Evolutionary conservation across 2,113 vertebrate species (phyloP), one percentile per base, ranked within the genome.

Genomic region (Paedocypris sp.): DNA sequence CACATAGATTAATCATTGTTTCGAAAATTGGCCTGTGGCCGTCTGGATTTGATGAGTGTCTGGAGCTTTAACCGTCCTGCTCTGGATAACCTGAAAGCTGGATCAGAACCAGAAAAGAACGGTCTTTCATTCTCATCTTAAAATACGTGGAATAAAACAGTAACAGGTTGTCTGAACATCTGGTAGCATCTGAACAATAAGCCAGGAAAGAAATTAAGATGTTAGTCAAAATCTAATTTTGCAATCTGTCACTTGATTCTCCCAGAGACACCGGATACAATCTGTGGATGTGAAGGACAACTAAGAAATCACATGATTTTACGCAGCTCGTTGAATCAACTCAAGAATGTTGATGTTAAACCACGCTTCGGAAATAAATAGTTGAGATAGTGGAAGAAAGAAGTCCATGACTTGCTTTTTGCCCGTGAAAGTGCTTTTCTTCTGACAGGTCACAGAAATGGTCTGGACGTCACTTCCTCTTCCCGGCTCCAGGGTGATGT

Each of bases 381-480:
- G n/a, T n/a, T n/a, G n/a, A n/a, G n/a, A n/a, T n/a, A n/a, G n/a
- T n/a, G n/a, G n/a, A n/a, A n/a, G n/a, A n/a, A n/a, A n/a, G n/a
- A n/a, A n/a, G n/a, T n/a, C n/a, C n/a, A n/a, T 22, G 5, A 62
- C 88, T 75, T 68, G 91, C 93, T 86, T 87, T 80, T 76, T 82
- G 2, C 74, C 79, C 0, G 77, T 68, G 67, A 73, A 51, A 1
- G 78, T 33, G 1, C 75, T 36, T 67, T 79, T 93, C 79, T 82
- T 90, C 53, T 77, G 85, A 60, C 94, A 97, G 13, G 84, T 32
- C 3, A 96, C 83, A 3, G 87, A 85, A 0, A 90, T 83, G 0
- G 87, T 87, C 1, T 83, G 79, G 0, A 80, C 71, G 42, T 66
- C 45, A 1, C 48, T 62, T 52, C 54, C 77, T 48, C 65, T 70